A percentile compares a stretch with the other conserved stretches of the same genome.
These are phyloP conservation scores for Nomada goodeniana DNA, from an alignment of 2,888 invertebrate species.

Conservation along the genomic window DNA sequence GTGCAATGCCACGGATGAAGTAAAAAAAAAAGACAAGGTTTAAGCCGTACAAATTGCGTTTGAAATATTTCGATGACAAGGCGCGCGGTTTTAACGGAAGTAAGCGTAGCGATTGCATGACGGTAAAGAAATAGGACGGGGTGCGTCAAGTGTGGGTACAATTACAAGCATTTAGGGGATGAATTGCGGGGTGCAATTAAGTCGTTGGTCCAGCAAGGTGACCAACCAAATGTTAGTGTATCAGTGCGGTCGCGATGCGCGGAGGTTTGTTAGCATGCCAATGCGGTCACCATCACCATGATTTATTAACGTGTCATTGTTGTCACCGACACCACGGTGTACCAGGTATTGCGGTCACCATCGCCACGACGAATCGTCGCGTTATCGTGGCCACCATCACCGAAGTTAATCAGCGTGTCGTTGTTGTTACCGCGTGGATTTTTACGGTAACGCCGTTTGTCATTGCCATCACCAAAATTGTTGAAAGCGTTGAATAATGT, in stretches of 20 bases:
- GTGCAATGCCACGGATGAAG: not conserved
- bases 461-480: constrained; percentile 29
- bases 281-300: constrained; percentile 52
- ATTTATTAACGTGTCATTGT: constrained; percentile 65
- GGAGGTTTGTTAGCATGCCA: constrained; percentile 58
- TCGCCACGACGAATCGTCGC: constrained; percentile 44
- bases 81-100: not conserved
- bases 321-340: constrained; percentile 60
- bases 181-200: constrained; percentile 20
- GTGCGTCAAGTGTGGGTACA: not conserved
- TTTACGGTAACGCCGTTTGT: constrained; percentile 36
- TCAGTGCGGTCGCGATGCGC: constrained; percentile 26
- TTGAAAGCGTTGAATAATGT: constrained; percentile 3
- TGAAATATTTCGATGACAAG: not conserved
- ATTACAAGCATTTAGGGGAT: constrained; percentile 16
- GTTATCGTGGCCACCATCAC: constrained; percentile 58
- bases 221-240: constrained; percentile 44
- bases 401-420: constrained; percentile 55
- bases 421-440: constrained; percentile 50
- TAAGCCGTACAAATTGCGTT: not conserved
- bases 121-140: not conserved
- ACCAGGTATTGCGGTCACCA: constrained; percentile 58
- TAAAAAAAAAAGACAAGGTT: not conserved
- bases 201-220: constrained; percentile 33
- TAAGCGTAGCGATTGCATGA: not conserved